A percentile compares a stretch with the other conserved stretches of the same genome.
Conservation (phyloP, 2,797 vertebrate species). For the Hephaestus fuliginosus region DNA sequence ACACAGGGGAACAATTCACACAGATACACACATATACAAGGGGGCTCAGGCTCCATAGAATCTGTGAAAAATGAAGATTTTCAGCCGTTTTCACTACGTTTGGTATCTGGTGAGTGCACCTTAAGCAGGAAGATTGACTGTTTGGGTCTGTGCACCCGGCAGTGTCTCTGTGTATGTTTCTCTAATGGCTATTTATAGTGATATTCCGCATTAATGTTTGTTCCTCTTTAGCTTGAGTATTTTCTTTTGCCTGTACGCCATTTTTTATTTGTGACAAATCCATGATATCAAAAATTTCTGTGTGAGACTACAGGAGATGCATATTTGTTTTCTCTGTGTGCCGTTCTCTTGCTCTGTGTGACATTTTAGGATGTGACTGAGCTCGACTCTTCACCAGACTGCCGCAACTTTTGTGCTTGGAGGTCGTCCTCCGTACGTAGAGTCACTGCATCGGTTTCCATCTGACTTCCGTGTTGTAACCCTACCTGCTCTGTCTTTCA, state of each 20-base stretch:
- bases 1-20: slow-evolving; percentile 18
- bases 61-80: slow-evolving; percentile 86
- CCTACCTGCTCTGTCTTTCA: slow-evolving; percentile 29
- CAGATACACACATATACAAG: slow-evolving; percentile 17
- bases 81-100: slow-evolving; percentile 91
- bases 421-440: slow-evolving; percentile 83
- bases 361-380: slow-evolving; percentile 82
- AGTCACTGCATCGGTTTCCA: slow-evolving; percentile 65
- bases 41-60: neutral
- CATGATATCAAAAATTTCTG: slow-evolving; percentile 6
- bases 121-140: neutral
- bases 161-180: slow-evolving; percentile 18
- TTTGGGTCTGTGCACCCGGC: slow-evolving; percentile 40
- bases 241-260: slow-evolving; percentile 13
- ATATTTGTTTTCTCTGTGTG: slow-evolving; percentile 57
- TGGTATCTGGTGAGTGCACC: slow-evolving; percentile 87
- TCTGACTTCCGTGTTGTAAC: slow-evolving; percentile 65
- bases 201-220: neutral
- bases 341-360: slow-evolving; percentile 71
- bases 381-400: slow-evolving; percentile 76
- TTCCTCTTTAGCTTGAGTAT: slow-evolving; percentile 18
- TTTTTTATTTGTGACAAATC: slow-evolving; percentile 16
- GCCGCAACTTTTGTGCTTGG: slow-evolving; percentile 83
- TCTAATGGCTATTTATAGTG: slow-evolving; percentile 33
- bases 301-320: slow-evolving; percentile 38